Percentiles rank a stretch among this genome's conserved stretches.
Conservation (phyloP, 2,888 invertebrate species). For the Cybosia mesomella region DNA sequence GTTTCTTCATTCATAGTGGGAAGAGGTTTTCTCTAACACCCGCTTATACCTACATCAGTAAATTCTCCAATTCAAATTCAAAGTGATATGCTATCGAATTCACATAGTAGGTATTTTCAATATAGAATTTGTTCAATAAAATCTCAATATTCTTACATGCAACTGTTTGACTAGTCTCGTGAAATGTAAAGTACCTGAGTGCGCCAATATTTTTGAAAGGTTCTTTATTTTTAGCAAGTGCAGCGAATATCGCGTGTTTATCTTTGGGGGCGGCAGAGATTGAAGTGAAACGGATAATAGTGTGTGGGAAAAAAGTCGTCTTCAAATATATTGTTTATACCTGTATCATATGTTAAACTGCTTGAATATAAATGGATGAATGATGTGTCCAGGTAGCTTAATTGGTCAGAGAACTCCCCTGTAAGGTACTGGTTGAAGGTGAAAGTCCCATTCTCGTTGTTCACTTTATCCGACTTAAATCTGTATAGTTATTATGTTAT, state of each 20-base stretch:
- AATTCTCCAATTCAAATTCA: slow-evolving; percentile 13
- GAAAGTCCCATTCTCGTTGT: too few relatives aligned
- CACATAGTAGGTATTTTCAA: slow-evolving; percentile 46
- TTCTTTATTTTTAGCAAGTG: slow-evolving; percentile 32
- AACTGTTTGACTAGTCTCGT: slow-evolving; percentile 63
- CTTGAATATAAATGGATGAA: too few relatives aligned
- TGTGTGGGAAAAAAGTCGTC: background rate
- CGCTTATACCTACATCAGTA: too few relatives aligned
- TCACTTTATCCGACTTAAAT: too few relatives aligned
- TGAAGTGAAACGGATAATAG: slow-evolving; percentile 5
- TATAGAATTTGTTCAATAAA: slow-evolving; percentile 67
- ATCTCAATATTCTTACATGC: slow-evolving; percentile 64
- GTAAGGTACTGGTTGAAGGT: too few relatives aligned
- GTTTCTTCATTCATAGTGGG: too few relatives aligned
- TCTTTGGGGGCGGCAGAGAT: slow-evolving; percentile 6
- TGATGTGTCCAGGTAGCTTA: too few relatives aligned
- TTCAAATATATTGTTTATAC: background rate
- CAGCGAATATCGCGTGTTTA: slow-evolving; percentile 14
- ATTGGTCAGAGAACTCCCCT: too few relatives aligned
- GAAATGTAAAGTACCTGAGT: slow-evolving; percentile 52
- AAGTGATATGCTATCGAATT: slow-evolving; percentile 15
- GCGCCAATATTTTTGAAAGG: slow-evolving; percentile 69
- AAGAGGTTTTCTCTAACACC: background rate
- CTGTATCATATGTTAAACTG: too few relatives aligned
- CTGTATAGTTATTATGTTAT: too few relatives aligned